Conservation (phyloP, 2,113 vertebrate genomes). For the Channa argus region DNA sequence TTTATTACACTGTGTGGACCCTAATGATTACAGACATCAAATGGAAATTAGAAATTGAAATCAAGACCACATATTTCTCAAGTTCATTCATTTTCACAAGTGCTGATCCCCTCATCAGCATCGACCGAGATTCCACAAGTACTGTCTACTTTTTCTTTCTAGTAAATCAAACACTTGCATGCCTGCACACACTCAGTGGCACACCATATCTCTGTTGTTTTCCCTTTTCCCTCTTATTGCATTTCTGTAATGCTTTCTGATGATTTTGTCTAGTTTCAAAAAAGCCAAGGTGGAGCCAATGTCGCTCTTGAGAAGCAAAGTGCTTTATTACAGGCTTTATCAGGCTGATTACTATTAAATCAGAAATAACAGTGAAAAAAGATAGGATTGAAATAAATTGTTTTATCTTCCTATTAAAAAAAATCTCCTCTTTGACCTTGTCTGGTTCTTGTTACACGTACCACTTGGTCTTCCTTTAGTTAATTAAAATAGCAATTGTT, state of each 20-base stretch:
- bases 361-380: slow-evolving; percentile 9
- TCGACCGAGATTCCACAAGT: slow-evolving; percentile 41
- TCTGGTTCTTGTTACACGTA: slow-evolving; percentile 13
- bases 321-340: slow-evolving; percentile 8
- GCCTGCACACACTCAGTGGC: not conserved
- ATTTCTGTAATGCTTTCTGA: no score
- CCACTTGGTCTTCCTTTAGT: slow-evolving; percentile 16
- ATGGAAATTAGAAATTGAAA: slow-evolving; percentile 97
- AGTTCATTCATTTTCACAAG: slow-evolving; percentile 83
- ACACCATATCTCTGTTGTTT: no score
- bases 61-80: slow-evolving; percentile 88
- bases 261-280: not conserved
- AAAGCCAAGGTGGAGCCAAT: slow-evolving; percentile 4
- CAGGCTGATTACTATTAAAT: slow-evolving; percentile 12
- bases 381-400: slow-evolving; percentile 1
- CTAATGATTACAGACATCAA: slow-evolving; percentile 98
- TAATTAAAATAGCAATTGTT: slow-evolving; percentile 39
- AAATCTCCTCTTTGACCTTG: slow-evolving; percentile 37
- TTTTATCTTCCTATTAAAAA: slow-evolving; percentile 20
- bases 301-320: not conserved
- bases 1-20: slow-evolving; percentile 98
- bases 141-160: slow-evolving; percentile 26
- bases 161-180: slow-evolving; percentile 1
- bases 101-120: slow-evolving; percentile 67
- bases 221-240: no score